These are phyloP conservation scores for Allacma fusca DNA, from an alignment of 2,888 invertebrate species.

Conservation along the genomic window DNA sequence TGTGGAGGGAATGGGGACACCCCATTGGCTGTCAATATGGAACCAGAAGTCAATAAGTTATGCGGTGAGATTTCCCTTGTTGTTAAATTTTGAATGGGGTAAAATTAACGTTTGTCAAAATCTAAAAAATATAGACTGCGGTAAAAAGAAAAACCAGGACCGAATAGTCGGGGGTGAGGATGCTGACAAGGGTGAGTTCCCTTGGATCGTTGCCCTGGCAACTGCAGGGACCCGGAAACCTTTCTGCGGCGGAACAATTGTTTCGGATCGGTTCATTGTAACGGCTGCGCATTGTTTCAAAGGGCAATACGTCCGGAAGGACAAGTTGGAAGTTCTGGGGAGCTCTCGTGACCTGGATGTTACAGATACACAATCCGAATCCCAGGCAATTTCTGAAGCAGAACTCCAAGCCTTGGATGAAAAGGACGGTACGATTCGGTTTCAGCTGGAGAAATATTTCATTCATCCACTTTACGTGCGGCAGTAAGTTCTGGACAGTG, in stretches of 20 bases:
- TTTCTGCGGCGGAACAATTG: constrained; percentile 54
- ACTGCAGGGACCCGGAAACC: constrained; percentile 53
- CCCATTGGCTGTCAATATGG: constrained; percentile 29
- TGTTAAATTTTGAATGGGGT: too few species aligned
- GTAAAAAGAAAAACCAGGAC: constrained; percentile 52
- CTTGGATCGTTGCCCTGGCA: constrained; percentile 55
- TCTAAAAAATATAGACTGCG: too few species aligned
- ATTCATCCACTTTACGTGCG: constrained; percentile 56
- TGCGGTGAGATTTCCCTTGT: constrained; percentile 56
- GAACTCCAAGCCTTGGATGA: constrained; percentile 39
- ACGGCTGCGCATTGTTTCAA: constrained; percentile 56
- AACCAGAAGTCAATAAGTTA: constrained; percentile 40
- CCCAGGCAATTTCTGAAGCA: constrained; percentile 30
- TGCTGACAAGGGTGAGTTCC: constrained; percentile 44
- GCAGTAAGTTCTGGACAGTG: too few species aligned
- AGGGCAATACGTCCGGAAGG: constrained; percentile 52
- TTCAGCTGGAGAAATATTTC: constrained; percentile 52
- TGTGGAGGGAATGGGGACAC: constrained; percentile 46
- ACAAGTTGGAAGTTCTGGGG: constrained; percentile 52
- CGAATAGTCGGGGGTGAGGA: constrained; percentile 56
- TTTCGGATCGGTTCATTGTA: constrained; percentile 45
- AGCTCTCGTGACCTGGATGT: constrained; percentile 53
- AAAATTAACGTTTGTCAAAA: too few species aligned
- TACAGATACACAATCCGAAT: constrained; percentile 40
- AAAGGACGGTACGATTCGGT: constrained; percentile 45